Percentiles rank a stretch among this genome's conserved stretches.
Evolutionary conservation across 2,888 invertebrate species (phyloP).

Genomic region (Epistrophe eligans): DNA sequence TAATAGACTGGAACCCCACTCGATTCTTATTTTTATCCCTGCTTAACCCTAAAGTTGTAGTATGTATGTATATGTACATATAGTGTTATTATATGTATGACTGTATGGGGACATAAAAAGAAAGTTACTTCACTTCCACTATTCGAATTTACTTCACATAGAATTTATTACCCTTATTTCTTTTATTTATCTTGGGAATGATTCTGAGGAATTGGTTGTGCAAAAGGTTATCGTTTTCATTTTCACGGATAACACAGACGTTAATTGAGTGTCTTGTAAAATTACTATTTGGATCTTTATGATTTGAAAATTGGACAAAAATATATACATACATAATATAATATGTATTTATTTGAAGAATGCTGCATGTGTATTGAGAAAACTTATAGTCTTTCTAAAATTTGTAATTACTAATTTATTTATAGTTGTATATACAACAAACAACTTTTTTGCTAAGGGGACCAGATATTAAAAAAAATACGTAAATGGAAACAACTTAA

Average conservation of each 20-base stretch:
- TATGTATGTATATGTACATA: constrained; percentile 9
- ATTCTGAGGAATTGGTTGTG: constrained; percentile 34
- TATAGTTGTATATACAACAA: too few species aligned
- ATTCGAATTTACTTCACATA: constrained; percentile 53
- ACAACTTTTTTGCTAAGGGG: too few species aligned
- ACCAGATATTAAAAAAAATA: too few species aligned
- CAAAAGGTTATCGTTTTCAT: constrained; percentile 37
- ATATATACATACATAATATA: too few species aligned
- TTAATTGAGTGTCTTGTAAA: not conserved
- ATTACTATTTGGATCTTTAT: not conserved
- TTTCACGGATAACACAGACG: constrained; percentile 9
- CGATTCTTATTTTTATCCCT: constrained; percentile 55
- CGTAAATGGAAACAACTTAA: too few species aligned
- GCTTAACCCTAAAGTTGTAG: constrained; percentile 56
- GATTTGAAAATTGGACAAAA: not conserved
- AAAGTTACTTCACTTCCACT: constrained; percentile 20
- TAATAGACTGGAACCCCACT: constrained; percentile 57
- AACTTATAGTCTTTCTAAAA: too few species aligned
- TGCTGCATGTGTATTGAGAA: too few species aligned
- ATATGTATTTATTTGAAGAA: not conserved
- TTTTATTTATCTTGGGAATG: constrained; percentile 44
- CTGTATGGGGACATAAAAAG: constrained; percentile 43
- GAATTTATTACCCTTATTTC: constrained; percentile 51
- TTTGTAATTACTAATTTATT: too few species aligned
- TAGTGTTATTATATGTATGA: not conserved